Base-by-base conservation (phyloP, 1,140 invertebrate genomes). In the Dinoponera quadriceps region DNA sequence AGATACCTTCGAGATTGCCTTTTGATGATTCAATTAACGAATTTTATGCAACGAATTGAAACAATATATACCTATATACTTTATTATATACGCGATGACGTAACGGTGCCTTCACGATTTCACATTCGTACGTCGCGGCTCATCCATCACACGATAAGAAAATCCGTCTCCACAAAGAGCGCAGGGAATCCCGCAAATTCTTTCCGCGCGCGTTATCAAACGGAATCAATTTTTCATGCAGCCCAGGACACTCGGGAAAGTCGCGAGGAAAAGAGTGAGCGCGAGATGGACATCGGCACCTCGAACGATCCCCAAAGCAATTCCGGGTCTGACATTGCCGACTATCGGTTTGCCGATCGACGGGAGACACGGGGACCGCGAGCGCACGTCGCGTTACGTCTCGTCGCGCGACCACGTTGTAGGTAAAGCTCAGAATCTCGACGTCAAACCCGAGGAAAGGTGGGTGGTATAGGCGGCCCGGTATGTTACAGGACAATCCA, bases 401-500 rank as follows among this genome's bases (percentile, higher is more conserved):
- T 84, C 75, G 44, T 77, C 65, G 82, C 65, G 82, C 68, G 81
- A 22, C 57, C 44, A 66, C 62, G 57, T 86, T 69, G 65, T 68
- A 77, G 71, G 63, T 60, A 69, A 75, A 88, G 74, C 71, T 87
- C 71, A 59, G 69, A 84, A 77, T 82, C 86, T 74, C 74, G 69
- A 85, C 66, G 57, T 33, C 33, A 62, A 73, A 68, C 63, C 25
- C 82, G 55, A 49, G 69, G 22, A 82, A 51, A 82, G 49, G 25
- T 54, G 62, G 86, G 38, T 44, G 38, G n/a, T n/a, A 72, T 59
- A 60, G 85, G 66, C 72, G 83, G 75, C 83, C 66, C 69, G 84
- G 75, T 86, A 82, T 66, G 88, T 89, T 88, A 89, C 84, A 87
- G 78, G 89, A 90, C 87, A 90, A 90, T 90, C 89, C 82, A 90